phyloP scores from a whole-genome alignment of 2,113 vertebrate genomes.

The Leiothrix lutea region DNA sequence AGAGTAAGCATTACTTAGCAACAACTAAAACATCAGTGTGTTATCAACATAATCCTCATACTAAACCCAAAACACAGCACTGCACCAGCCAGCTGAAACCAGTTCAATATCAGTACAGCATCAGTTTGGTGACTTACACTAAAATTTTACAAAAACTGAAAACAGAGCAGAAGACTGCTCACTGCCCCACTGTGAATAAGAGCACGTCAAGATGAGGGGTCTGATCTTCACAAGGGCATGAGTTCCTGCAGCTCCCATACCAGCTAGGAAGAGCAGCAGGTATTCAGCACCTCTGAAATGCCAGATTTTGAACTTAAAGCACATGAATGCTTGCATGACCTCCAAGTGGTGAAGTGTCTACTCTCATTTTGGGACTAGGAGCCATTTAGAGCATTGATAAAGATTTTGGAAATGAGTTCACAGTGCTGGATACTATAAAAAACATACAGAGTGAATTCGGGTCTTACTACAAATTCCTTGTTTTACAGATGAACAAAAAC shows the following conservation, averaged over 20 bases:
- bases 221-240: neutral
- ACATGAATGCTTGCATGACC: neutral
- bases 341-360: neutral
- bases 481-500: neutral
- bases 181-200: neutral
- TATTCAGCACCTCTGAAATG: neutral
- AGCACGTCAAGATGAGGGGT: accelerated
- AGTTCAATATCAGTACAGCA: neutral
- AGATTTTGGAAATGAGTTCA: neutral
- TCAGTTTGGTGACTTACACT: neutral
- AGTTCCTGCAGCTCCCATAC: neutral
- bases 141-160: neutral
- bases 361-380: neutral
- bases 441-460: neutral
- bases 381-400: neutral
- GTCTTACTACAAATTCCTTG: neutral
- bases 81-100: neutral
- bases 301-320: neutral
- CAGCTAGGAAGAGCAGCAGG: neutral
- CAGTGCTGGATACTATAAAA: neutral
- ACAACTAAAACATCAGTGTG: neutral
- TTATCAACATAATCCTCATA: neutral
- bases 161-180: neutral
- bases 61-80: neutral
- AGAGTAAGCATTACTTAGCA: neutral